Evolutionary conservation across 2,113 vertebrate species (phyloP), one percentile per base, ranked within the genome.

Genomic region (Porphyrio hochstetteri): DNA sequence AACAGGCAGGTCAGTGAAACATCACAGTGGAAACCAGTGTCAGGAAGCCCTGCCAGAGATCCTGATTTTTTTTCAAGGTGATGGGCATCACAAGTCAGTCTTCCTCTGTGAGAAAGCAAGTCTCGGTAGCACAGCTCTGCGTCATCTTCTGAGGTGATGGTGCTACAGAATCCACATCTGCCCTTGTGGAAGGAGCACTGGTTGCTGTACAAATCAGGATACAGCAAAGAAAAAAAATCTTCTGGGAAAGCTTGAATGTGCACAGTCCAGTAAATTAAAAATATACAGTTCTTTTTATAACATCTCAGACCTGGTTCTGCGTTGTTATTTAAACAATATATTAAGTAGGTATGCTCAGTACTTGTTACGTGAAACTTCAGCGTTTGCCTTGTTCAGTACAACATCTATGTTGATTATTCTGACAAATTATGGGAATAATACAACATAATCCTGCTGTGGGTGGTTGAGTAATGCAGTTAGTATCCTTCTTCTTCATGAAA

Each of bases 11-110:
- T 9, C n/a, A 88, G 35, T 60, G 71, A 84, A 88, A 82, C 17
- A 31, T 92, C 88, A 96, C 78, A 94, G 91, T 82, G 79, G 81
- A 92, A 93, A 88, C 13, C 23, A 90, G 60, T 40, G 35, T 18
- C 36, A 38, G 65, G 40, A 95, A 90, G 71, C 56, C 76, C 78
- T 1, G 5, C 35, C 27, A 86, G 42, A n/a, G 57, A 40, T 82
- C 23, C 53, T 67, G 70, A 21, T 40, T 70, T 77, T 93, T 77
- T 93, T 82, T 28, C 60, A n/a, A 86, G 52, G 56, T 48, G 57
- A 25, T 33, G 48, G 31, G 48, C 27, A 88, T 77, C 72, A 23
- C 31, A 35, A 48, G 36, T 29, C 36, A 10, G 23, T 76, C 35
- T 29, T 65, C 31, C 29, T 84, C 19, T 48, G 59, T 38, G 55